These are phyloP conservation scores for Sebastes cheni DNA, from an alignment of 2,797 vertebrate genomes.

Conservation along the genomic window DNA sequence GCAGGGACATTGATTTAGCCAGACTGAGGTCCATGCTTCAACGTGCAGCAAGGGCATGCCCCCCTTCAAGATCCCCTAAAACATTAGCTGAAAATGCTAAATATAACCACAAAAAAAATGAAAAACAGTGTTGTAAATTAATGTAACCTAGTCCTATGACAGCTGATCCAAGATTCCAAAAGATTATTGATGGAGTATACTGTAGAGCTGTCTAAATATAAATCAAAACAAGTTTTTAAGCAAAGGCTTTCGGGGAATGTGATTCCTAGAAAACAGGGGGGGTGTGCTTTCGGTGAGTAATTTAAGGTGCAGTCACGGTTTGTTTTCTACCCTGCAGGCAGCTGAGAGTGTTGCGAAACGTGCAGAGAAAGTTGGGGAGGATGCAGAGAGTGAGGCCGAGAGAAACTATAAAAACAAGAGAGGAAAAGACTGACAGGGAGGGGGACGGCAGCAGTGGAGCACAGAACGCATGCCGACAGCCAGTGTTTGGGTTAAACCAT, in stretches of 20 bases:
- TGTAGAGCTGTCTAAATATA: slow-evolving; percentile 17
- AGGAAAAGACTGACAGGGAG: background rate
- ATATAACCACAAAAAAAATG: background rate
- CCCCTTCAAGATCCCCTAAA: too few species aligned
- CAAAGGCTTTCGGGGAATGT: slow-evolving; percentile 30
- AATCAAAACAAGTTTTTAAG: slow-evolving; percentile 22
- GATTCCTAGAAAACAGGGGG: slow-evolving; percentile 61
- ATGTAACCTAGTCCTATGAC: background rate
- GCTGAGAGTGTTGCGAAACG: slow-evolving; percentile 18
- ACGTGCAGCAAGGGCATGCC: too few species aligned
- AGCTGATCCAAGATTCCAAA: background rate
- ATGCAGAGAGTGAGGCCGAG: background rate
- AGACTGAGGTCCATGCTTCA: background rate
- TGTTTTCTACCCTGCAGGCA: slow-evolving; percentile 57
- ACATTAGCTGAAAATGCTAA: background rate
- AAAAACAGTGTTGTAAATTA: background rate
- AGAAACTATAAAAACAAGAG: background rate
- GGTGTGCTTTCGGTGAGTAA: slow-evolving; percentile 54
- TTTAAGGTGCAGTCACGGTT: slow-evolving; percentile 28
- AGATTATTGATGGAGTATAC: background rate
- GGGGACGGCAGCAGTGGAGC: background rate
- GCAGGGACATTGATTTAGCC: background rate
- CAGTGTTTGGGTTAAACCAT: background rate
- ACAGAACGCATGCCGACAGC: background rate
- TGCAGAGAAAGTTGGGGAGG: background rate